Percentiles rank a stretch among this genome's conserved stretches.
These are phyloP conservation scores for Allophyes oxyacanthae DNA, from an alignment of 2,888 invertebrate species.

Conservation along the genomic window DNA sequence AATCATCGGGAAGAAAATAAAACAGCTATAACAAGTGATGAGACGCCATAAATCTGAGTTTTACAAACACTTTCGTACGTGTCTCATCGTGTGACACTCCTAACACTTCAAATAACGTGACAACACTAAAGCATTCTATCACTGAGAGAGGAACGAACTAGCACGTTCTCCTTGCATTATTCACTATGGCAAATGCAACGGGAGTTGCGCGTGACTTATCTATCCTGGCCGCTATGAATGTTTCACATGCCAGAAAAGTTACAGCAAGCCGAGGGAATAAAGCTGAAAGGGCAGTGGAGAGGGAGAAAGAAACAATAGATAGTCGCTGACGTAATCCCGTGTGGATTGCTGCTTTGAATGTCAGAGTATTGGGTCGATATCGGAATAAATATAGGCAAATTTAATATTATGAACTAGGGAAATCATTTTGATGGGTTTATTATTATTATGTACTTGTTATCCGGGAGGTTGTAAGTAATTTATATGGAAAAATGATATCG, in stretches of 20 bases:
- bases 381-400: conserved; percentile 31
- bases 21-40: conserved; percentile 46
- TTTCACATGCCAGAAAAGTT: conserved; percentile 73
- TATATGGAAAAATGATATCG: not conserved
- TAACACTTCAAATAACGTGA: conserved; percentile 66
- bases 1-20: conserved; percentile 37
- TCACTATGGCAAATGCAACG: conserved; percentile 84
- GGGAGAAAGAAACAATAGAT: conserved; percentile 58
- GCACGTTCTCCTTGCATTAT: conserved; percentile 83
- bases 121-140: conserved; percentile 77
- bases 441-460: conserved; percentile 39
- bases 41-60: conserved; percentile 49
- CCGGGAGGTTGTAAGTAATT: conserved; percentile 22
- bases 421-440: conserved; percentile 44
- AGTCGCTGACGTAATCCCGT: conserved; percentile 56
- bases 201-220: conserved; percentile 80
- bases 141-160: conserved; percentile 62
- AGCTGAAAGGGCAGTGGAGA: conserved; percentile 66
- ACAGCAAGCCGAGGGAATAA: conserved; percentile 50
- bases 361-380: conserved; percentile 44
- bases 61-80: conserved; percentile 56
- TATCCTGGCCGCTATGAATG: conserved; percentile 71
- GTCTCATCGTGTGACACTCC: conserved; percentile 55
- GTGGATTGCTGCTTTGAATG: conserved; percentile 56
- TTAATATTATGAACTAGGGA: conserved; percentile 43